phyloP scores from a whole-genome alignment of 2,113 vertebrate genomes.

The Uria lomvia region DNA sequence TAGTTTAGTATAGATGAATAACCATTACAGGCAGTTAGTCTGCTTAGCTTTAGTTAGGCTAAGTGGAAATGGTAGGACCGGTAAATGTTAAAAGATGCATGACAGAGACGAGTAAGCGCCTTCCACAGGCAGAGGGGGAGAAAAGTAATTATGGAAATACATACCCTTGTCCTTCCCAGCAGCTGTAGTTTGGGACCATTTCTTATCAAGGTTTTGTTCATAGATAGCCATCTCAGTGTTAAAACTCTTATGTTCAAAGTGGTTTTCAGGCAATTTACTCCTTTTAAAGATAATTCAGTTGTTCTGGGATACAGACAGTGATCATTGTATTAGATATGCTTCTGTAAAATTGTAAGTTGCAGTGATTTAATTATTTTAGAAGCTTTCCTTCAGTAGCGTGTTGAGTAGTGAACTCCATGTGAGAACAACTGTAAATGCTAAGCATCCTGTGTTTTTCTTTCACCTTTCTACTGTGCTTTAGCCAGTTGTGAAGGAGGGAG shows the following conservation, averaged over 20 bases:
- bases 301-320: background rate
- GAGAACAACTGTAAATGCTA: background rate
- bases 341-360: background rate
- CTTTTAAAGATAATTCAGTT: background rate
- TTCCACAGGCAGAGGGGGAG: background rate
- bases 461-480: conserved; percentile 47
- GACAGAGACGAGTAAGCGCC: background rate
- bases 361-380: background rate
- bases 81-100: background rate
- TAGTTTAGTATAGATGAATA: background rate
- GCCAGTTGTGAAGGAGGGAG: conserved; percentile 80
- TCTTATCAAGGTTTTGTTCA: background rate
- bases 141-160: background rate
- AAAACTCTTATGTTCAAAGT: background rate
- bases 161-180: background rate
- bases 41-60: background rate
- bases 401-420: background rate
- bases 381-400: background rate
- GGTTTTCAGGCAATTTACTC: background rate
- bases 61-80: background rate
- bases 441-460: background rate
- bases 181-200: background rate
- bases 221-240: background rate
- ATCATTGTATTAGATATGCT: background rate
- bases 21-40: background rate